Base-by-base conservation (phyloP, 1,140 invertebrate genomes). In the Nasonia giraulti region DNA sequence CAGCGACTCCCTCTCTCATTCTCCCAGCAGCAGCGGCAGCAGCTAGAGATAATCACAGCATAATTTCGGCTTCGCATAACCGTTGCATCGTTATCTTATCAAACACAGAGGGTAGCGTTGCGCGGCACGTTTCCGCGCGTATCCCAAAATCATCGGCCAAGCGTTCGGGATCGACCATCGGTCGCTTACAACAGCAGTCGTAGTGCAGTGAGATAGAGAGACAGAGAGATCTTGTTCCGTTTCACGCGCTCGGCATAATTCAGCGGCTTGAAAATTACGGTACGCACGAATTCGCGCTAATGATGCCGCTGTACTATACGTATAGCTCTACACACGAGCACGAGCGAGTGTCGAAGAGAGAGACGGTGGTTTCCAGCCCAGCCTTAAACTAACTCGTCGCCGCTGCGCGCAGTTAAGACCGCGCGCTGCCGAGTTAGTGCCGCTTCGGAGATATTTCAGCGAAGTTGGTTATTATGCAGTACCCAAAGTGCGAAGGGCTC, bases 361-460 rank as follows among this genome's bases (percentile, higher is more conserved):
- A 8, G n/a, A 10, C 82, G 40, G 40, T 55, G 75, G 75, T 75
- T 55, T 55, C 76, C 12, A n/a, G 20, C 31, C 47, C n/a, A 14
- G 47, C 47, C 10, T 62, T 79, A 78, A 83, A 78, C 82, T 78
- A 83, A 83, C 82, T 71, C 82, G n/a, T 50, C 44, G 40, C 62
- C 1, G 17, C 77, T 20, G 14, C 50, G 2, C 20, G 20, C 55
- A 79, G 68, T 71, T 71, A 71, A 71, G 68, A 8, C n/a, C 10
- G 62, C 40, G n/a, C 12, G 44, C 23, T 10, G 27, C 23, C 80
- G 27, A 82, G 74, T 83, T 83, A 83, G 74, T 77, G 82, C 82
- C 81, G 33, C 82, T 55, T 68, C 82, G 62, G 68, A 75, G 83
- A 78, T 71, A 71, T 83, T 83, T 83, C 73, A 78, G 62, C n/a